A percentile compares a stretch with the other conserved stretches of the same genome.
phyloP scores from a whole-genome alignment of 2,113 vertebrate species.

The Dasypus novemcinctus region DNA sequence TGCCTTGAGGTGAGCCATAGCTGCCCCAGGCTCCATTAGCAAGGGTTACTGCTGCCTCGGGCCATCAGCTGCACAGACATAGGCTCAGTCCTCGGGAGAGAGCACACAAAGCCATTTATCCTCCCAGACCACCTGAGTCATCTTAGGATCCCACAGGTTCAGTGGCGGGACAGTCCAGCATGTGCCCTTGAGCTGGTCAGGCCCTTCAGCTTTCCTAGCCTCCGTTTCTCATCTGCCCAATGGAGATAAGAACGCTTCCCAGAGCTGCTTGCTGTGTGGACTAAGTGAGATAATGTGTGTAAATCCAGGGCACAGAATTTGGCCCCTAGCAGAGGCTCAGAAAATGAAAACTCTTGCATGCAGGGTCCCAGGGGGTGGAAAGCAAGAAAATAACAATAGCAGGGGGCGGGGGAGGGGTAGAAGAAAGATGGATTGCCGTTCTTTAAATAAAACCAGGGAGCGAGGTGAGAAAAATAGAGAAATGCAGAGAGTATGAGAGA shows the following conservation, averaged over 20 bases:
- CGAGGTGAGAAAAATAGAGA: conserved; percentile 68
- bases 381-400: conserved; percentile 61
- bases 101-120: neutral
- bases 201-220: neutral
- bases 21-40: rapidly evolving
- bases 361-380: conserved; percentile 44
- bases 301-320: neutral
- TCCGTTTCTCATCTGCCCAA: neutral
- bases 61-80: rapidly evolving
- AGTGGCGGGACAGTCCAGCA: rapidly evolving
- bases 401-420: rapidly evolving
- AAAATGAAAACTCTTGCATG: conserved; percentile 13
- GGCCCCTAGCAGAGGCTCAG: neutral
- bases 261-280: neutral
- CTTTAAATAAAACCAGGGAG: conserved; percentile 75
- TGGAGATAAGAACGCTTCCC: conserved; percentile 36
- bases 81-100: neutral
- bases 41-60: rapidly evolving
- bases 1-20: rapidly evolving
- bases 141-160: rapidly evolving
- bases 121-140: rapidly evolving
- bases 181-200: neutral
- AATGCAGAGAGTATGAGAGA: conserved; percentile 41
- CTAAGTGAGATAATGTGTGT: neutral
- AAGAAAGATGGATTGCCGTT: conserved; percentile 66